Conservation (phyloP, 2,888 invertebrate genomes). For the Cryptus armator region DNA sequence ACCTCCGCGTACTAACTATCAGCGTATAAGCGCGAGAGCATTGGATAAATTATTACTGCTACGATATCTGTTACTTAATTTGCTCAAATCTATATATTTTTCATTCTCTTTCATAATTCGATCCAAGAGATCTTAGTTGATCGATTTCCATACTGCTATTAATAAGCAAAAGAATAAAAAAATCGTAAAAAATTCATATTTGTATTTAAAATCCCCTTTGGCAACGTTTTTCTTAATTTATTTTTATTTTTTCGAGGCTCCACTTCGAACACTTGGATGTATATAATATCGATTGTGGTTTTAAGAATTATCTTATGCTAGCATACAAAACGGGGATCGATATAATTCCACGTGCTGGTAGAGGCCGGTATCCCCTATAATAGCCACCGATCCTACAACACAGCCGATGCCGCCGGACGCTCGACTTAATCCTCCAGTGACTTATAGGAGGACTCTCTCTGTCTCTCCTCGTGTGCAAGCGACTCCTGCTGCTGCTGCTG, state of each 20-base stretch:
- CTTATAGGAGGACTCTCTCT: constrained; percentile 76
- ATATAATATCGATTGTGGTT: constrained; percentile 38
- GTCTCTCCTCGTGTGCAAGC: constrained; percentile 30
- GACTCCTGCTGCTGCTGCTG: constrained; percentile 42
- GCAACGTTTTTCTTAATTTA: background rate
- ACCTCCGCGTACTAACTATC: constrained; percentile 49
- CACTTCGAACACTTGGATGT: constrained; percentile 1
- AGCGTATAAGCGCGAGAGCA: background rate
- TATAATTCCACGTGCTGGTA: constrained; percentile 43
- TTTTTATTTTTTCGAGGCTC: constrained; percentile 18
- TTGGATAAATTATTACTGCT: background rate
- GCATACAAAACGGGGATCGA: constrained; percentile 32
- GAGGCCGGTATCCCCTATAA: constrained; percentile 55
- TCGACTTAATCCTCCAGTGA: constrained; percentile 80
- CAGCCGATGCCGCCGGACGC: constrained; percentile 51
- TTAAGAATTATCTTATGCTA: constrained; percentile 41
- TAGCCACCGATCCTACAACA: constrained; percentile 64
- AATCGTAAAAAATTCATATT: constrained; percentile 19
- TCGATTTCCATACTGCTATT: background rate
- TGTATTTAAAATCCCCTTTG: background rate
- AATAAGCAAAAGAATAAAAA: background rate
- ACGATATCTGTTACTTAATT: background rate
- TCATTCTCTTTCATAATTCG: background rate
- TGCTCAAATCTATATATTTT: background rate
- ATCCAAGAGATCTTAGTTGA: background rate